Percentiles rank a stretch among this genome's conserved stretches.
phyloP scores from a whole-genome alignment of 2,797 vertebrate genomes.

The Epinephelus awoara region DNA sequence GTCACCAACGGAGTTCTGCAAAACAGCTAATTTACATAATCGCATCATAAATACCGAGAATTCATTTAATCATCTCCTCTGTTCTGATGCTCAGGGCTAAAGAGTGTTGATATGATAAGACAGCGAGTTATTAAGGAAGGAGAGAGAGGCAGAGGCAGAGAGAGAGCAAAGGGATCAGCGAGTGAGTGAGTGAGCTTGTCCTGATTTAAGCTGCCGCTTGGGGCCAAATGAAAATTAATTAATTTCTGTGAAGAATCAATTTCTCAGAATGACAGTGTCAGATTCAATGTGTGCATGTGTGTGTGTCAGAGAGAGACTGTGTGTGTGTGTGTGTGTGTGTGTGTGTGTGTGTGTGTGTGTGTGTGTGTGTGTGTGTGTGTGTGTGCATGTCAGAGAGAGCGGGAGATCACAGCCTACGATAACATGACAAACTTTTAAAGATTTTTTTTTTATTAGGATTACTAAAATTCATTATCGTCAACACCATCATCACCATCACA shows the following conservation, averaged over 20 bases:
- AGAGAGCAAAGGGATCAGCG: slow-evolving; percentile 78
- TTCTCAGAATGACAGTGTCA: slow-evolving; percentile 99
- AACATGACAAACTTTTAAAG: slow-evolving; percentile 90
- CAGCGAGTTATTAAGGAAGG: slow-evolving; percentile 88
- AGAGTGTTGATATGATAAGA: slow-evolving; percentile 99
- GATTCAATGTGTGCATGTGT: slow-evolving; percentile 85
- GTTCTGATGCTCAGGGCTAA: slow-evolving; percentile 94
- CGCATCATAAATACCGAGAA: slow-evolving; percentile 99
- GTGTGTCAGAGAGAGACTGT: slow-evolving; percentile 22
- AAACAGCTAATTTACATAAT: slow-evolving; percentile 98
- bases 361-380: slow-evolving; percentile 53
- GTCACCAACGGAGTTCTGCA: slow-evolving; percentile 93
- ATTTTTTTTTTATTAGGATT: slow-evolving; percentile 65
- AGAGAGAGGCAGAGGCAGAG: slow-evolving; percentile 58
- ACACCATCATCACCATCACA: slow-evolving; percentile 84
- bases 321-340: slow-evolving; percentile 53
- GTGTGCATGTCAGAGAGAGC: slow-evolving; percentile 49
- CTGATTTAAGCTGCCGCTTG: slow-evolving; percentile 99
- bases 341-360: slow-evolving; percentile 68
- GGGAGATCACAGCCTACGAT: slow-evolving; percentile 72
- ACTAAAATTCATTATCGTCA: slow-evolving; percentile 92
- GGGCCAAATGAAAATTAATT: slow-evolving; percentile 99
- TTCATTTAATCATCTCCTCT: slow-evolving; percentile 99
- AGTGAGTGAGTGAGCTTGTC: slow-evolving; percentile 88
- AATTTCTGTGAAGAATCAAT: slow-evolving; percentile 99